Base-by-base conservation (phyloP, 2,797 vertebrate species). In the Vultur gryphus region DNA sequence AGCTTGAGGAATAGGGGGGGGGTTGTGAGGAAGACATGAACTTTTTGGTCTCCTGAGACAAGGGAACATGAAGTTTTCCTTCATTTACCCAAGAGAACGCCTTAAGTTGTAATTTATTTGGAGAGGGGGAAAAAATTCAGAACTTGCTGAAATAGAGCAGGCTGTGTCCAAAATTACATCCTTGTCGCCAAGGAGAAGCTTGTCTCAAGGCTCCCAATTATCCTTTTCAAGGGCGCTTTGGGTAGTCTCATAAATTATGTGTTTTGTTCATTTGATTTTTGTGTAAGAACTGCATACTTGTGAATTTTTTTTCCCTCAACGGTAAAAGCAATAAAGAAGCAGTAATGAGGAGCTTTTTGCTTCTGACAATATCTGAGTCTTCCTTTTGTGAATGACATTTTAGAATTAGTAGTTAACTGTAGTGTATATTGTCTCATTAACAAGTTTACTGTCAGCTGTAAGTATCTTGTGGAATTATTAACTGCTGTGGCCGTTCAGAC, bases 391-490 rank as follows among this genome's bases (percentile, higher is more conserved):
- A 97, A 82, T 96, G 90, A 83, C 84, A 94, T 95, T 97, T 97
- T 95, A 75, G 90, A 97, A 92, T 95, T 95, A 91, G 65, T 84
- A 91, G 87, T 94, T 97, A 91, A 82, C 48, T 41, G 8, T 70
- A 59, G 35, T 11, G 13, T 54, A 28, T 77, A 59, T 89, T 96
- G 90, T 97, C 94, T 97, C 96, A 95, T 97, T 98, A 98, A 89
- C 31, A 75, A 95, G 81, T 95, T 97, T 97, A 93, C 95, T 96
- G 97, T 97, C 96, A 97, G 61, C 71, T 87, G 20, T 94, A 91
- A 97, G 86, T 96, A 84, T 87, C 78, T 91, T 28, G 66, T 44
- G 84, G 89, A 81, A 89, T 95, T 96, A 90, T 79, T 92, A 88
- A 89, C 94, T 97, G 92, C 88, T 84, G 52, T 92, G 65, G 73